A percentile compares a stretch with the other conserved stretches of the same genome.
phyloP scores from a whole-genome alignment of 2,888 invertebrate genomes.

The Theodoxus fluviatilis region DNA sequence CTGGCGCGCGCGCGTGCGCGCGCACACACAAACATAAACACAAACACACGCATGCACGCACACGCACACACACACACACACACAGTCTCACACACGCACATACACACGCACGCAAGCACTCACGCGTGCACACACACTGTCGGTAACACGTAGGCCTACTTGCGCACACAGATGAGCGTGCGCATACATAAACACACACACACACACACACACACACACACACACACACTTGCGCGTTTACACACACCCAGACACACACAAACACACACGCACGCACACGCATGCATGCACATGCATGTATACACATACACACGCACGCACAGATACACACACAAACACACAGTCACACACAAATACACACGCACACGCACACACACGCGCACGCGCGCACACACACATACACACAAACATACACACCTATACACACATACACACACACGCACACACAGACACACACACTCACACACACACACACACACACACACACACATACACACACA shows the following conservation, averaged over 20 bases:
- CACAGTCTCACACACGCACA: constrained; percentile 4
- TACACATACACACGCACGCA: not conserved
- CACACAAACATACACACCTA: not conserved
- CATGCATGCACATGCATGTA: not conserved
- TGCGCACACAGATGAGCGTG: not conserved
- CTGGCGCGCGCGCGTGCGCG: too few species aligned
- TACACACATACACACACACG: constrained; percentile 7
- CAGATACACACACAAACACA: not conserved
- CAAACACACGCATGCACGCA: not conserved
- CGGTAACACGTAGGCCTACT: not conserved
- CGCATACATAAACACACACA: constrained; percentile 11
- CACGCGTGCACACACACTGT: not conserved
- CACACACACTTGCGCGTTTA: not conserved
- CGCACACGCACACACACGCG: not conserved
- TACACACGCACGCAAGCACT: not conserved
- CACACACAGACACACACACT: constrained; percentile 4
- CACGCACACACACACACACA: constrained; percentile 2
- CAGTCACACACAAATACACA: constrained; percentile 6
- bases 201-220: constrained; percentile 16
- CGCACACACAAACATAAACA: not conserved
- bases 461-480: constrained; percentile 4
- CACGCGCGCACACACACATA: not conserved
- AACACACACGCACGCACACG: not conserved
- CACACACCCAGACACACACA: not conserved
- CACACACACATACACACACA: not conserved